These are phyloP conservation scores for Nothoprocta perdicaria DNA, from an alignment of 2,113 vertebrate genomes.

Conservation along the genomic window DNA sequence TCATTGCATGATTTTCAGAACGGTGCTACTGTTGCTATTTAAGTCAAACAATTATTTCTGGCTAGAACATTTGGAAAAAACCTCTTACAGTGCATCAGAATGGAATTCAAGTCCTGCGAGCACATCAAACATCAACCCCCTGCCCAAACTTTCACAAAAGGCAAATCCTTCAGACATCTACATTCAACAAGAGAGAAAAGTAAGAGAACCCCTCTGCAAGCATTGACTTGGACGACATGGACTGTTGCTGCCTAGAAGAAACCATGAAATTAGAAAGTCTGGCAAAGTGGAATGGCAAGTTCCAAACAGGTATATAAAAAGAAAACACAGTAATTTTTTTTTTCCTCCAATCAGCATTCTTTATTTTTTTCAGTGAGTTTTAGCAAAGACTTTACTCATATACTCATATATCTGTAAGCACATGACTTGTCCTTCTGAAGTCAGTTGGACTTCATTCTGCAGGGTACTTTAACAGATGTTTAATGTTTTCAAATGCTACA, in stretches of 20 bases:
- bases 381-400: neutral
- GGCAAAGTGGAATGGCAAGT: neutral
- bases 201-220: neutral
- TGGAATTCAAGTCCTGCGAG: neutral
- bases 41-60: constrained; percentile 16
- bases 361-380: neutral
- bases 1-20: neutral
- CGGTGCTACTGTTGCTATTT: neutral
- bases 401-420: neutral
- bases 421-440: neutral
- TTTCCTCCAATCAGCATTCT: neutral
- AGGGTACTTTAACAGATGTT: neutral
- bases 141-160: neutral
- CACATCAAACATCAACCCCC: neutral
- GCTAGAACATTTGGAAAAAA: constrained; percentile 16
- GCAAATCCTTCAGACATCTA: neutral
- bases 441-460: neutral
- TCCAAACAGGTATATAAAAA: neutral
- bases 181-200: neutral
- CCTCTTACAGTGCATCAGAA: neutral
- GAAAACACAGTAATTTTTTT: neutral
- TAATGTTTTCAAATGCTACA: neutral
- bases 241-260: neutral
- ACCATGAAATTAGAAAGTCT: neutral
- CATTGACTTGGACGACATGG: neutral